These are phyloP conservation scores for Tenualosa ilisha DNA, from an alignment of 2,797 vertebrate genomes.

Conservation along the genomic window DNA sequence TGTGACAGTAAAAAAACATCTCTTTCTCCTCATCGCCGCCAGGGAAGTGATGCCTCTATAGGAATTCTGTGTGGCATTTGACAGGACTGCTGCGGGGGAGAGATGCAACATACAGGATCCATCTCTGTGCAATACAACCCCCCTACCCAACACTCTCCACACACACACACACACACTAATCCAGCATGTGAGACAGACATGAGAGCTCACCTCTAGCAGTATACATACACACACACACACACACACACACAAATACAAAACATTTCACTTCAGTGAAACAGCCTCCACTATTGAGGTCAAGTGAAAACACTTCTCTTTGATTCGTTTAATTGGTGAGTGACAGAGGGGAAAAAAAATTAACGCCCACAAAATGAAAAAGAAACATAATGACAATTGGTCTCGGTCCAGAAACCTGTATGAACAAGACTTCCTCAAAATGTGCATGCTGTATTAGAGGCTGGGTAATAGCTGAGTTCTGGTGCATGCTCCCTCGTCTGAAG, in stretches of 20 bases:
- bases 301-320: neutral
- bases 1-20: constrained; percentile 70
- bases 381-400: neutral
- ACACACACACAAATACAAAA: neutral
- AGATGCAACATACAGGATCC: neutral
- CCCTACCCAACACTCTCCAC: neutral
- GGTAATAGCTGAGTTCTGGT: constrained; percentile 67
- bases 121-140: neutral
- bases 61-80: constrained; percentile 63
- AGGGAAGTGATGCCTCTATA: constrained; percentile 71
- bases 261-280: constrained; percentile 15
- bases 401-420: neutral
- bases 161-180: neutral
- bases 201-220: neutral
- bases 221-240: neutral
- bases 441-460: neutral
- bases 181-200: neutral
- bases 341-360: neutral
- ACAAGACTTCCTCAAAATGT: neutral
- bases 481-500: constrained; percentile 63
- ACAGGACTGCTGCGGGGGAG: constrained; percentile 1
- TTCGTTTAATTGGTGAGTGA: neutral
- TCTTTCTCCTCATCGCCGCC: constrained; percentile 68
- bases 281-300: neutral
- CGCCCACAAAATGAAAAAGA: neutral